A percentile compares a stretch with the other conserved stretches of the same genome.
These are phyloP conservation scores for Desmophyllum pertusum DNA, from an alignment of 92 coral and sea anemone genomes.

Conservation along the genomic window DNA sequence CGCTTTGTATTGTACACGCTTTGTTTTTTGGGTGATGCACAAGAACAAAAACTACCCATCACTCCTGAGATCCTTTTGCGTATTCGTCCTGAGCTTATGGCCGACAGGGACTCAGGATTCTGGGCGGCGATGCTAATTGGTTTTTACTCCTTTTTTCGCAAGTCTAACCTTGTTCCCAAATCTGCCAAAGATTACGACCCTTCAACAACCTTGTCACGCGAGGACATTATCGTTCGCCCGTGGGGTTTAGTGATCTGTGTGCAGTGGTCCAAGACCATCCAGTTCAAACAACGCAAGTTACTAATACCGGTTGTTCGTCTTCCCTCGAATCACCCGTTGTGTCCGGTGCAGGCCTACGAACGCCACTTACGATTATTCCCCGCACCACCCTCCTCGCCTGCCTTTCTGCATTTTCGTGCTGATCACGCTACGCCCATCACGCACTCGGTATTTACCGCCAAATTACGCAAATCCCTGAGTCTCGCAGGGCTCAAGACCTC, in stretches of 20 bases:
- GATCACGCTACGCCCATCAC: neutral
- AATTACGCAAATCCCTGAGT: neutral
- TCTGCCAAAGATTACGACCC: neutral
- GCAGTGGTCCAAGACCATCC: conserved; percentile 34
- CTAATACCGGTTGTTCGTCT: conserved; percentile 27
- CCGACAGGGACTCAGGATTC: conserved; percentile 8
- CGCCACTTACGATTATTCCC: conserved; percentile 19
- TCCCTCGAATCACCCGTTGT: conserved; percentile 2
- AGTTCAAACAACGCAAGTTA: conserved; percentile 11
- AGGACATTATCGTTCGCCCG: neutral
- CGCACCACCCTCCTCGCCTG: conserved; percentile 16
- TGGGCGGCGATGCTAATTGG: conserved; percentile 8
- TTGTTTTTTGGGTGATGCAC: conserved; percentile 22
- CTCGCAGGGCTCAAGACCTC: conserved; percentile 22
- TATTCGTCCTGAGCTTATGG: neutral
- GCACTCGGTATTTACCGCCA: neutral
- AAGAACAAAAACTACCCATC: conserved; percentile 26
- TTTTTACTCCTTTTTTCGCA: conserved; percentile 7
- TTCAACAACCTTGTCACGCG: neutral
- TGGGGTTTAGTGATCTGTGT: conserved; percentile 29
- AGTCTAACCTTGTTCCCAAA: conserved; percentile 14
- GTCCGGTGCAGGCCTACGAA: conserved; percentile 25
- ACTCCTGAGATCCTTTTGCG: conserved; percentile 20
- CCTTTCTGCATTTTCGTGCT: neutral
- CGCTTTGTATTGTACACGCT: too few relatives aligned